These are phyloP conservation scores for Sebastes schlegelii DNA, from an alignment of 2,113 vertebrate genomes.

Conservation along the genomic window DNA sequence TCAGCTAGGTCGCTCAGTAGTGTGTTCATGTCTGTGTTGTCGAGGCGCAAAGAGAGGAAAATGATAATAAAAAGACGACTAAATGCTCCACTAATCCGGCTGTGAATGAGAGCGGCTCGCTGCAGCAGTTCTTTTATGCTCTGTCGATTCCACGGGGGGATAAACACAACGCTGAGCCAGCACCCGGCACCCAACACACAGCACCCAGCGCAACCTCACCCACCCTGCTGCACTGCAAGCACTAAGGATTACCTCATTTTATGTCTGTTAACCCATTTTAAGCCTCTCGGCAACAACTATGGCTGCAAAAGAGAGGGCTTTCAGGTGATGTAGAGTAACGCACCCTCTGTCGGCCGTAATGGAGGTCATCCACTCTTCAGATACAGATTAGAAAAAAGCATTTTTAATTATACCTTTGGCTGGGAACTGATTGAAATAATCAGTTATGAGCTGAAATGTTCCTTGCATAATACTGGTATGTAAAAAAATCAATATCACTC, in stretches of 20 bases:
- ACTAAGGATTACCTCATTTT: slow-evolving; percentile 69
- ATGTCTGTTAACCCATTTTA: slow-evolving; percentile 68
- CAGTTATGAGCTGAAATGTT: not conserved
- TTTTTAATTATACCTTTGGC: not conserved
- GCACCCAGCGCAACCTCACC: slow-evolving; percentile 61
- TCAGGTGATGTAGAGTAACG: slow-evolving; percentile 14
- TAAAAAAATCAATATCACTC: too few relatives aligned
- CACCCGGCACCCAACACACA: slow-evolving; percentile 62
- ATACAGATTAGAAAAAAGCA: not conserved
- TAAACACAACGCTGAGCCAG: slow-evolving; percentile 80
- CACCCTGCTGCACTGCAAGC: slow-evolving; percentile 67
- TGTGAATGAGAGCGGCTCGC: slow-evolving; percentile 83
- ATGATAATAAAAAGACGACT: slow-evolving; percentile 51
- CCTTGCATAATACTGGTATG: not conserved
- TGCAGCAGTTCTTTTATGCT: slow-evolving; percentile 83
- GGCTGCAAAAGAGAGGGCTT: slow-evolving; percentile 26
- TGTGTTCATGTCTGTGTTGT: slow-evolving; percentile 37
- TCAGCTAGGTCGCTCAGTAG: slow-evolving; percentile 7
- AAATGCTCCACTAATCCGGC: slow-evolving; percentile 82
- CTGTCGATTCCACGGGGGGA: slow-evolving; percentile 74
- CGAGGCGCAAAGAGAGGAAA: slow-evolving; percentile 23
- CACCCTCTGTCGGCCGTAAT: slow-evolving; percentile 29
- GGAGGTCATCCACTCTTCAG: not conserved
- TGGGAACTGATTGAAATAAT: not conserved
- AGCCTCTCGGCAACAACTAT: slow-evolving; percentile 22